These are phyloP conservation scores for Charadrius vociferus DNA, from an alignment of 2,113 vertebrate species.

Conservation along the genomic window DNA sequence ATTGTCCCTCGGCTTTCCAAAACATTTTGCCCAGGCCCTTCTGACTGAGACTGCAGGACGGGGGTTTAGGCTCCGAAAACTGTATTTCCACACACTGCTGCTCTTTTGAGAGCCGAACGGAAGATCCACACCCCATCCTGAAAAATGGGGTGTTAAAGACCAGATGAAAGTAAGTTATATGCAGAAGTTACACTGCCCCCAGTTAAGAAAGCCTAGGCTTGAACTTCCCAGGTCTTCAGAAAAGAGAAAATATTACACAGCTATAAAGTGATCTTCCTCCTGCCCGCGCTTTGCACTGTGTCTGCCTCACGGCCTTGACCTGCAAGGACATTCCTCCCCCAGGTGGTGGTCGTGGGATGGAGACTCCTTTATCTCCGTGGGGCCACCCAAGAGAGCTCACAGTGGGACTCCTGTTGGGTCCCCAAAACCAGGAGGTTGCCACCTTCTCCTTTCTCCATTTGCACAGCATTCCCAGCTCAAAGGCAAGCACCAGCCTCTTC, in stretches of 20 bases:
- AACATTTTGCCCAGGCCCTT: not conserved
- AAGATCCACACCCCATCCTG: not conserved
- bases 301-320: not conserved
- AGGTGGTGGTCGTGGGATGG: no score
- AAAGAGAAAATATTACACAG: not conserved
- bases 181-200: not conserved
- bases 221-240: not conserved
- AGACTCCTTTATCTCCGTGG: not conserved
- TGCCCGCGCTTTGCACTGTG: fast-evolving
- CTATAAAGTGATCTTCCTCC: not conserved
- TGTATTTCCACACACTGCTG: not conserved
- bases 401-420: not conserved
- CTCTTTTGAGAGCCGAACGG: not conserved
- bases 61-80: not conserved
- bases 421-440: not conserved
- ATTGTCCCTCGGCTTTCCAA: not conserved
- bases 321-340: not conserved
- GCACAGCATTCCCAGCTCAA: not conserved
- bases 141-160: not conserved
- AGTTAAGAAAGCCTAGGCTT: not conserved
- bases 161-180: not conserved
- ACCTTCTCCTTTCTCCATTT: fast-evolving
- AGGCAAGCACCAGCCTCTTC: not conserved
- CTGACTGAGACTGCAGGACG: not conserved
- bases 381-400: not conserved